These are phyloP conservation scores for Hyla sarda DNA, from an alignment of 2,113 vertebrate genomes.

Conservation along the genomic window DNA sequence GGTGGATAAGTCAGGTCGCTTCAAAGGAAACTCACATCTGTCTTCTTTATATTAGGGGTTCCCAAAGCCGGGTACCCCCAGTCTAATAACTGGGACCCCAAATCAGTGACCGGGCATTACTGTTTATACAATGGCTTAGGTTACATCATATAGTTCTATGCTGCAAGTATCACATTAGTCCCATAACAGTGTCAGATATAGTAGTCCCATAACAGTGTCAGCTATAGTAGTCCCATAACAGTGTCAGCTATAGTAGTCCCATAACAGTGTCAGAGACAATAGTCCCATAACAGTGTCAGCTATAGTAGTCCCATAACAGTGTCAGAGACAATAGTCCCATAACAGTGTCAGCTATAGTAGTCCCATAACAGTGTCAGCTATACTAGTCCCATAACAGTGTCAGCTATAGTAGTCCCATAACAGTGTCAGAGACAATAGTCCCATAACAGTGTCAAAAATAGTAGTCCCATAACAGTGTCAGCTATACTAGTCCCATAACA, in stretches of 20 bases:
- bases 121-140: too few species aligned
- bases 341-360: background rate
- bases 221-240: background rate
- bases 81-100: too few species aligned
- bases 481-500: too few species aligned
- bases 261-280: background rate
- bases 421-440: background rate
- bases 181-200: background rate
- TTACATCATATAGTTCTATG: too few species aligned
- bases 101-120: too few species aligned
- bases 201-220: background rate
- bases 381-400: background rate
- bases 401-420: background rate
- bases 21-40: too few species aligned
- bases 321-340: background rate
- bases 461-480: background rate
- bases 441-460: background rate
- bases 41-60: too few species aligned
- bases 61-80: too few species aligned
- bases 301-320: background rate
- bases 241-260: background rate
- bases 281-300: background rate
- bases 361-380: background rate
- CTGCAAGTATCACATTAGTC: too few species aligned
- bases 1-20: background rate